A percentile compares a stretch with the other conserved stretches of the same genome.
Conservation (phyloP, 2,888 invertebrate genomes). For the Pollenia labialis region DNA sequence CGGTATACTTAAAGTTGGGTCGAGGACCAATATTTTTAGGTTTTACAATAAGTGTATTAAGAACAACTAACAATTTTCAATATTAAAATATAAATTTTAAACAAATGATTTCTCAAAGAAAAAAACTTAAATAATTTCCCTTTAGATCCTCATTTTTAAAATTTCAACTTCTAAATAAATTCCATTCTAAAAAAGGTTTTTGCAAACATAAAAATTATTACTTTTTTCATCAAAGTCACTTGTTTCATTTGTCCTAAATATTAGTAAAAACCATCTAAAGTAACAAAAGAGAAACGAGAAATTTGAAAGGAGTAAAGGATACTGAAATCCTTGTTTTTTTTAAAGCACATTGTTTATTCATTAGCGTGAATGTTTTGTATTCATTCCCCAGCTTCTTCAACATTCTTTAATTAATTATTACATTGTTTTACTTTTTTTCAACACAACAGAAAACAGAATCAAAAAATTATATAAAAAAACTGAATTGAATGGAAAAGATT, state of each 20-base stretch:
- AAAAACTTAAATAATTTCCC: too few relatives aligned
- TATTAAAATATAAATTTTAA: too few relatives aligned
- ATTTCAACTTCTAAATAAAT: too few relatives aligned
- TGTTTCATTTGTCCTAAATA: constrained; percentile 56
- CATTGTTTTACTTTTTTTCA: constrained; percentile 70
- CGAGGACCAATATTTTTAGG: too few relatives aligned
- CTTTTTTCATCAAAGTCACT: neutral
- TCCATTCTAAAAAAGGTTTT: too few relatives aligned
- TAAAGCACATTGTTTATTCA: constrained; percentile 67
- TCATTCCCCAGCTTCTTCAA: constrained; percentile 47
- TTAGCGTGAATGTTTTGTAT: constrained; percentile 68
- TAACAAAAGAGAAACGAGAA: neutral
- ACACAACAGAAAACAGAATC: constrained; percentile 43
- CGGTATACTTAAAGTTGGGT: too few relatives aligned
- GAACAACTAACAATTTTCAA: too few relatives aligned
- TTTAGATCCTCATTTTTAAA: too few relatives aligned
- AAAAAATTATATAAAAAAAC: neutral
- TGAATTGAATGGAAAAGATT: constrained; percentile 53
- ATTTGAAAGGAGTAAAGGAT: neutral
- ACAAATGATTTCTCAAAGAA: too few relatives aligned
- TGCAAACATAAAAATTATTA: constrained; percentile 9
- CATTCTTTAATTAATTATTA: constrained; percentile 73
- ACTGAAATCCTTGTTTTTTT: constrained; percentile 53
- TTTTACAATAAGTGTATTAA: too few relatives aligned
- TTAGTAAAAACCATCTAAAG: constrained; percentile 25